Conservation (phyloP, 2,888 invertebrate genomes). For the Lasioglossum leucozonium region DNA sequence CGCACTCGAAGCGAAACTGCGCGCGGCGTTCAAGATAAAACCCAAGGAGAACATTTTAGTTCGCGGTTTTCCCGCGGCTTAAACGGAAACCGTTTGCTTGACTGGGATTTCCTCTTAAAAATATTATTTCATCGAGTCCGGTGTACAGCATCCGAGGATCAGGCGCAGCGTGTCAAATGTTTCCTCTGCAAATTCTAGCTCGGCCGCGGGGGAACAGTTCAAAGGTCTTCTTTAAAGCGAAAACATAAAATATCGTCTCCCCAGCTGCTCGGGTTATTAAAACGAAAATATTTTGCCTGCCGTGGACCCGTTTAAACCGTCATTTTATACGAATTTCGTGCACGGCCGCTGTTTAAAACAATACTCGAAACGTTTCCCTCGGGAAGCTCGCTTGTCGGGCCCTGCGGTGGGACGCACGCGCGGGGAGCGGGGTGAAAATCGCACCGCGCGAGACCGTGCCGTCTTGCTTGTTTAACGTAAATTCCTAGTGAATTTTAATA, state of each 20-base stretch:
- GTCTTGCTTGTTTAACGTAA: slow-evolving; percentile 20
- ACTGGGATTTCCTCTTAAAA: background rate
- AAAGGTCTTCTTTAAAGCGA: background rate
- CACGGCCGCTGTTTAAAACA: background rate
- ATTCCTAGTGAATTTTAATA: slow-evolving; percentile 32
- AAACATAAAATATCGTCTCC: background rate
- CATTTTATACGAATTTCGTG: background rate
- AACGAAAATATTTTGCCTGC: background rate
- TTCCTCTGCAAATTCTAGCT: background rate
- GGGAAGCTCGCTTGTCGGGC: background rate
- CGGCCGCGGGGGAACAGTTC: background rate
- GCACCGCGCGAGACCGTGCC: slow-evolving; percentile 8
- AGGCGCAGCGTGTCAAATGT: background rate
- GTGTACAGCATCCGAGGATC: background rate
- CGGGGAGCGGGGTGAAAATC: slow-evolving; percentile 23
- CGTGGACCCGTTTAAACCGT: background rate
- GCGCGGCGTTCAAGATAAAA: background rate
- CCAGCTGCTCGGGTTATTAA: background rate
- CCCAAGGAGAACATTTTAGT: background rate
- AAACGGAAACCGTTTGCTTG: background rate
- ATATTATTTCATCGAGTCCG: background rate
- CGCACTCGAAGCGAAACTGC: background rate
- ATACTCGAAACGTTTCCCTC: background rate
- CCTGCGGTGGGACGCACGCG: too few species aligned
- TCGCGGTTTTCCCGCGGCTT: background rate